Evolutionary conservation across 2,113 vertebrate genomes (phyloP).

Genomic region (Pandion haliaetus): DNA sequence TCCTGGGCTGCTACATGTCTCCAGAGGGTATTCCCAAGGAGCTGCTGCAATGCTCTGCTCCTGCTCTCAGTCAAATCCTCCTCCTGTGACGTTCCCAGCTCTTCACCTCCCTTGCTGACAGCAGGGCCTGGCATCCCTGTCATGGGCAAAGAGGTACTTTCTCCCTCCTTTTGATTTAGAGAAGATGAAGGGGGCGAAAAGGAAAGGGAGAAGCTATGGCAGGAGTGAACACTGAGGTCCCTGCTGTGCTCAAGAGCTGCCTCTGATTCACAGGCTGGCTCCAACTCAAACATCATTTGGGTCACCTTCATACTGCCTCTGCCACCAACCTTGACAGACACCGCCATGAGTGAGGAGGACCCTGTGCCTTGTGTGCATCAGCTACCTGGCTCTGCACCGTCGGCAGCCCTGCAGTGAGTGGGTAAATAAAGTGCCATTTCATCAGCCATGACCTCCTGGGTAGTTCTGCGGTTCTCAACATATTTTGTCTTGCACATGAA

Average conservation of each 20-base stretch:
- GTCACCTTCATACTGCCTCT: neutral
- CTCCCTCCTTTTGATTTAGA: neutral
- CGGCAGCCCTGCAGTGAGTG: neutral
- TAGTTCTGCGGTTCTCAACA: neutral
- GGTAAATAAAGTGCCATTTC: neutral
- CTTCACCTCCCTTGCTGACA: neutral
- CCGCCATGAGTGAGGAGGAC: accelerated
- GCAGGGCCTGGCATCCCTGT: neutral
- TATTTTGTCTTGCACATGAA: neutral
- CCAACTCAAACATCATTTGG: neutral
- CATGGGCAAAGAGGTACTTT: neutral
- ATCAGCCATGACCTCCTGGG: neutral
- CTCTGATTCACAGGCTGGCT: neutral
- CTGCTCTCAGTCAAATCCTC: neutral
- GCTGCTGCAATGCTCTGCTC: neutral
- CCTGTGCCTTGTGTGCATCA: accelerated
- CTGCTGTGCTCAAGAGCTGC: neutral
- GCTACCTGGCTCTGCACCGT: neutral
- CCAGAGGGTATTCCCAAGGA: neutral
- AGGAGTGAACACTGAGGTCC: neutral
- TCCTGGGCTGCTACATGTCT: neutral
- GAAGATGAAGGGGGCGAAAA: neutral
- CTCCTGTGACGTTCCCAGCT: neutral
- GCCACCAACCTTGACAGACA: neutral
- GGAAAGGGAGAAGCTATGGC: neutral